These are phyloP conservation scores for Pseudolycoriella hygida DNA, from an alignment of 2,888 invertebrate species.

Conservation along the genomic window DNA sequence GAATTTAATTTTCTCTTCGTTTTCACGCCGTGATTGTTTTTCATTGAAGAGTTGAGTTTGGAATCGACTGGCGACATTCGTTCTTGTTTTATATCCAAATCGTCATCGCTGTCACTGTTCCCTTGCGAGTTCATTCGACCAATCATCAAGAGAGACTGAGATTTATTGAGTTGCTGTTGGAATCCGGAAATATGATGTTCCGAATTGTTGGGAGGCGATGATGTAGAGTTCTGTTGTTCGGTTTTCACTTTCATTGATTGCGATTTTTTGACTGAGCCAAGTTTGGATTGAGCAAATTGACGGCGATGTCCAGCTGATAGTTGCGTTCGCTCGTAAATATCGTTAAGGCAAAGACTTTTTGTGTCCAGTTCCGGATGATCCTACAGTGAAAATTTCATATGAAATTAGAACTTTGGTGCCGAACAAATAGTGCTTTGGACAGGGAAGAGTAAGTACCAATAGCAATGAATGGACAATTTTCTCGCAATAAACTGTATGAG, in stretches of 20 bases:
- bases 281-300: constrained; percentile 6
- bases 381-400: background rate
- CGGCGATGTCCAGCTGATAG: constrained; percentile 23
- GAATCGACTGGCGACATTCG: background rate
- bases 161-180: background rate
- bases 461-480: too few species aligned
- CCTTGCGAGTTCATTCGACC: background rate
- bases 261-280: background rate
- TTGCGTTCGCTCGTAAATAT: constrained; percentile 28
- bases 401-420: too few species aligned
- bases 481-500: too few species aligned
- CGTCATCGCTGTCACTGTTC: background rate
- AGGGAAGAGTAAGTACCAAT: too few species aligned
- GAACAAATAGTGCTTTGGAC: too few species aligned
- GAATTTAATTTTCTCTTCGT: background rate
- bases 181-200: background rate
- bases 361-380: constrained; percentile 32
- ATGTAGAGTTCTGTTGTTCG: background rate
- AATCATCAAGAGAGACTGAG: background rate
- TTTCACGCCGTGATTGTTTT: background rate
- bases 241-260: background rate
- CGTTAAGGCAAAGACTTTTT: constrained; percentile 56
- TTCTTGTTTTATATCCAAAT: background rate
- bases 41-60: background rate
- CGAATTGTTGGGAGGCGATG: background rate